Conservation (phyloP, 2,888 invertebrate genomes). For the Tanytarsus gracilentus region DNA sequence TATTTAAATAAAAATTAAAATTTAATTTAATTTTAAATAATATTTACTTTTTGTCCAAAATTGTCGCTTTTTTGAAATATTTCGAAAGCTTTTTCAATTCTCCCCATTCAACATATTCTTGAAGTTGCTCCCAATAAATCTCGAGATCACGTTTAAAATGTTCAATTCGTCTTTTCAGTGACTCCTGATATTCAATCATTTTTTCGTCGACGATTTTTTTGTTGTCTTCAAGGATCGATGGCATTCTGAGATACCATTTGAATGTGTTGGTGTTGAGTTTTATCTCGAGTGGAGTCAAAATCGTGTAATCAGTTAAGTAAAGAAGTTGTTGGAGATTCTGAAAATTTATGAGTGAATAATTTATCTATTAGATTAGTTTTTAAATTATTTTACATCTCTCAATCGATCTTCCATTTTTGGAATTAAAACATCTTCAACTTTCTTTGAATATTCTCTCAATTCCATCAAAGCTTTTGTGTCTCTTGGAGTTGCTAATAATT, state of each 20-base stretch:
- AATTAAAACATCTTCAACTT: conserved; percentile 61
- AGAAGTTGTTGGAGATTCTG: conserved; percentile 59
- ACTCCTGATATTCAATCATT: conserved; percentile 75
- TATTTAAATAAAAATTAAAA: no score
- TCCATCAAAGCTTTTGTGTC: conserved; percentile 82
- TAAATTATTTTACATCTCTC: conserved; percentile 43
- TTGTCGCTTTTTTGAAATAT: conserved; percentile 72
- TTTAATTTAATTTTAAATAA: no score
- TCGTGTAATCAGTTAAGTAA: conserved; percentile 74
- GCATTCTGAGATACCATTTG: conserved; percentile 78
- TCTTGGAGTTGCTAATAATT: conserved; percentile 65
- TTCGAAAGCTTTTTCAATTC: conserved; percentile 72
- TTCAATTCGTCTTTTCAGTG: conserved; percentile 65
- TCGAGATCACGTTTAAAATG: conserved; percentile 77
- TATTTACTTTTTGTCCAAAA: conserved; percentile 61
- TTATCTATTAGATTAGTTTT: background rate
- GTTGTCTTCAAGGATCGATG: conserved; percentile 73
- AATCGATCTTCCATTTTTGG: conserved; percentile 69
- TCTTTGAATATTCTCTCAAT: conserved; percentile 64
- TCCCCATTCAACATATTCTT: conserved; percentile 81
- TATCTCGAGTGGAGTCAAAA: conserved; percentile 73
- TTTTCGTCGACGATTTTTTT: conserved; percentile 70
- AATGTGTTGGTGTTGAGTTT: conserved; percentile 82
- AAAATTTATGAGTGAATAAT: no score
- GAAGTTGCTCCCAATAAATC: conserved; percentile 66